Conservation (phyloP, 2,797 vertebrate species). For the Coluber constrictor region DNA sequence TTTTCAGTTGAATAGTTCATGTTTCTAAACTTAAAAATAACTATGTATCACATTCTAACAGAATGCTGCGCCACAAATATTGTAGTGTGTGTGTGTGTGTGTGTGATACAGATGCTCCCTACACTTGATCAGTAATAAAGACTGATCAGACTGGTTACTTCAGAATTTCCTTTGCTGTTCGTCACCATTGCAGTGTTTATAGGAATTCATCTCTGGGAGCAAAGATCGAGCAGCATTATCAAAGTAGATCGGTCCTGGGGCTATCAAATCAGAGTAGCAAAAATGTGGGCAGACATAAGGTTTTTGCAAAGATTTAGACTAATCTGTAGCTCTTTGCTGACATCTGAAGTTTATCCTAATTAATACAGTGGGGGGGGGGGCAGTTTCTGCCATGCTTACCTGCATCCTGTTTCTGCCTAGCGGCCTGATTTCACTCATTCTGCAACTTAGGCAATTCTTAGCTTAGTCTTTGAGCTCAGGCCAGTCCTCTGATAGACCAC, state of each 20-base stretch:
- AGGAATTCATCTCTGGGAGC: neutral
- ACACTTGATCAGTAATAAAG: neutral
- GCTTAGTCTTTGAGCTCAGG: neutral
- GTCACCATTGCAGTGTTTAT: neutral
- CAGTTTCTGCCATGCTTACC: neutral
- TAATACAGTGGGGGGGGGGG: neutral
- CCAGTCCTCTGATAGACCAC: neutral
- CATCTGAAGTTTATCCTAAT: neutral
- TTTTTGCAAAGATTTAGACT: neutral
- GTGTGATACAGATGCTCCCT: neutral
- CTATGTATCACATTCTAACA: conserved; percentile 4
- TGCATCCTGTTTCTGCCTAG: neutral
- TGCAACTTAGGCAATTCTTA: neutral
- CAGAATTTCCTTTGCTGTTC: neutral
- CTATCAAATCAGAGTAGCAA: neutral
- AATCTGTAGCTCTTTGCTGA: neutral
- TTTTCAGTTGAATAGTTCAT: conserved; percentile 37
- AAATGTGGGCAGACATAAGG: neutral
- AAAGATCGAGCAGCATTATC: neutral
- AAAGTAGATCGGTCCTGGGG: neutral
- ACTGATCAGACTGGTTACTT: neutral
- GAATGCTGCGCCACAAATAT: neutral
- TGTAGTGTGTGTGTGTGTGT: neutral
- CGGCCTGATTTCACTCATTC: neutral
- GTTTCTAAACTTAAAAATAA: conserved; percentile 35